A percentile compares a stretch with the other conserved stretches of the same genome.
phyloP scores from a whole-genome alignment of 2,113 vertebrate species.

The Eubucco bourcierii region DNA sequence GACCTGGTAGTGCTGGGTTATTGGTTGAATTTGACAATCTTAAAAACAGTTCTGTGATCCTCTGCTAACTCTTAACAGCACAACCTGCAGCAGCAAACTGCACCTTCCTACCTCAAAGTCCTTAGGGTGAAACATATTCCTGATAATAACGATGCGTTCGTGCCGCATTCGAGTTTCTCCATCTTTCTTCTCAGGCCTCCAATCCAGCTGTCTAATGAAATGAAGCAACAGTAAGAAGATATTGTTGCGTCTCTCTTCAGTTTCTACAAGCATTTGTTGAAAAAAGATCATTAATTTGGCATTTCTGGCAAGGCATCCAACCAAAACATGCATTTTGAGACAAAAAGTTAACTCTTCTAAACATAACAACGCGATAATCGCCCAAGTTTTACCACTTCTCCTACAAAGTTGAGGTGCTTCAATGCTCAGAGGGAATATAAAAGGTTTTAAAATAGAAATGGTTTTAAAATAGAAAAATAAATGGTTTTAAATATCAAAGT shows the following conservation, averaged over 20 bases:
- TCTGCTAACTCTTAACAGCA: neutral
- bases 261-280: conserved; percentile 65
- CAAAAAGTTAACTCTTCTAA: neutral
- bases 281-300: conserved; percentile 34
- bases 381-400: neutral
- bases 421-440: neutral
- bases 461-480: neutral
- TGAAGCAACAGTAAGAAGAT: conserved; percentile 67
- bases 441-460: neutral
- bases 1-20: too few relatives aligned
- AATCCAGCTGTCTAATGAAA: conserved; percentile 90
- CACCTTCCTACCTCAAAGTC: conserved; percentile 88
- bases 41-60: too few relatives aligned
- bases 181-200: conserved; percentile 90
- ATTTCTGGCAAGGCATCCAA: neutral
- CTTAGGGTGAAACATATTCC: conserved; percentile 96
- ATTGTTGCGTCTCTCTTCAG: conserved; percentile 62
- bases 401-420: neutral
- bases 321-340: neutral
- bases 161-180: conserved; percentile 82
- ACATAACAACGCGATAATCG: neutral
- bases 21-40: too few relatives aligned
- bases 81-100: neutral
- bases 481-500: neutral
- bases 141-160: conserved; percentile 92